These are phyloP conservation scores for Drosophila biarmipes DNA, from an alignment of 1,140 invertebrate species.

Conservation along the genomic window DNA sequence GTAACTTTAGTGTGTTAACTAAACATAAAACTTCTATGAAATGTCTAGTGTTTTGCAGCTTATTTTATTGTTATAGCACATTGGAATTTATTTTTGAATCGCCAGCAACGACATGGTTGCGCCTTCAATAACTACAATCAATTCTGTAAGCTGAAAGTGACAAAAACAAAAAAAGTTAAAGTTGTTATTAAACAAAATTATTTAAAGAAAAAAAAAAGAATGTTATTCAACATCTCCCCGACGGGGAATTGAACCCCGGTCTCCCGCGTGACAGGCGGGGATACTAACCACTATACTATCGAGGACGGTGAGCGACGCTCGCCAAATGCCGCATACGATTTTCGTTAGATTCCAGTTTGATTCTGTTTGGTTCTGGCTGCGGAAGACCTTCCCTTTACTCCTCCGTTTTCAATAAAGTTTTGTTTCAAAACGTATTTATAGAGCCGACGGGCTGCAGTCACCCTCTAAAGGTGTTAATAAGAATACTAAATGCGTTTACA, in stretches of 20 bases:
- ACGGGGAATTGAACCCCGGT: conserved; percentile 86
- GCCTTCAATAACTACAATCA: too few species aligned
- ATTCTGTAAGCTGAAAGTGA: too few species aligned
- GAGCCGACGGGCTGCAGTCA: conserved; percentile 20
- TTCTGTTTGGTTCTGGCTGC: neutral
- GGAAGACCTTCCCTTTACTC: neutral
- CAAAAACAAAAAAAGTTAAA: too few species aligned
- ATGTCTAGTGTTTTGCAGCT: too few species aligned
- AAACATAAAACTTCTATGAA: too few species aligned
- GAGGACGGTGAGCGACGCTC: conserved; percentile 37
- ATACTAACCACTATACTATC: conserved; percentile 80
- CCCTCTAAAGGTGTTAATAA: conserved; percentile 62
- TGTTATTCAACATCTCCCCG: conserved; percentile 41
- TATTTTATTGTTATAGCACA: too few species aligned
- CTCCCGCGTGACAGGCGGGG: conserved; percentile 86
- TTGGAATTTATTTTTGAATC: too few species aligned
- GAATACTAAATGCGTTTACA: conserved; percentile 60
- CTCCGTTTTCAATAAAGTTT: conserved; percentile 14
- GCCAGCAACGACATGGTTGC: too few species aligned
- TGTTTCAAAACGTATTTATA: conserved; percentile 19
- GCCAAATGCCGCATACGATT: conserved; percentile 13
- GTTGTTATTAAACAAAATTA: too few species aligned
- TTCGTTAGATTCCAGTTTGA: neutral
- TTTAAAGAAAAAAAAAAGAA: conserved; percentile 4
- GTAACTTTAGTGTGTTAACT: too few species aligned